Conservation (phyloP, 2,888 invertebrate genomes). For the Drosophila recens region DNA sequence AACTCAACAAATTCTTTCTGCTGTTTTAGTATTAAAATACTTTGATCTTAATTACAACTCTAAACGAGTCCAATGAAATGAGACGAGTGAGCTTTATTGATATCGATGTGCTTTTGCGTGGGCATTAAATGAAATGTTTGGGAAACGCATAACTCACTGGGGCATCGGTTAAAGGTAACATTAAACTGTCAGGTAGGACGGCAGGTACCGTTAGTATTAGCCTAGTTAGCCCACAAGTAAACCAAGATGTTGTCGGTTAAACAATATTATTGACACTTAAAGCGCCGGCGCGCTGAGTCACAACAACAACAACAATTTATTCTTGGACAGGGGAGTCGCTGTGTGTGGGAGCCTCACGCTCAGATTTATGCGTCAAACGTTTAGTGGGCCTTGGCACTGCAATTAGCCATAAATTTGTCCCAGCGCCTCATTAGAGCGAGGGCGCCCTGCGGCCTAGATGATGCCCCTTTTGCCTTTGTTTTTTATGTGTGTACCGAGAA, state of each 20-base stretch:
- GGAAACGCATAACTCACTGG: slow-evolving; percentile 54
- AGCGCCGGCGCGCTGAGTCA: slow-evolving; percentile 61
- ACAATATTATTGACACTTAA: slow-evolving; percentile 49
- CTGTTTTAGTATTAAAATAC: background rate
- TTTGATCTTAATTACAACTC: slow-evolving; percentile 54
- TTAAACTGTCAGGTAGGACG: slow-evolving; percentile 29
- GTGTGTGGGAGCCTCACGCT: slow-evolving; percentile 58
- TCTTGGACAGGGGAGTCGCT: background rate
- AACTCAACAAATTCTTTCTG: background rate
- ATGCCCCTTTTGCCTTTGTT: slow-evolving; percentile 1
- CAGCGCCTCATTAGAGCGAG: slow-evolving; percentile 54
- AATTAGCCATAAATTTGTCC: slow-evolving; percentile 81
- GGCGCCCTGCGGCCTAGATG: slow-evolving; percentile 18
- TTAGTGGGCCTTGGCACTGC: slow-evolving; percentile 61
- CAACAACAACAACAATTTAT: slow-evolving; percentile 11
- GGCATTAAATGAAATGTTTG: slow-evolving; percentile 49
- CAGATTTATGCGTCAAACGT: slow-evolving; percentile 63
- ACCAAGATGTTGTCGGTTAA: slow-evolving; percentile 52
- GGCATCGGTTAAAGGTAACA: slow-evolving; percentile 20
- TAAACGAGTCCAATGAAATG: slow-evolving; percentile 46
- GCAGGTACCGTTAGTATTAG: slow-evolving; percentile 59
- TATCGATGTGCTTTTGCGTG: slow-evolving; percentile 26
- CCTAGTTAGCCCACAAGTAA: slow-evolving; percentile 43
- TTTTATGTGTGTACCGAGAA: slow-evolving; percentile 71
- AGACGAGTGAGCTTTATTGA: slow-evolving; percentile 6